These are phyloP conservation scores for Zosterops japonicus DNA, from an alignment of 2,113 vertebrate species.

Conservation along the genomic window DNA sequence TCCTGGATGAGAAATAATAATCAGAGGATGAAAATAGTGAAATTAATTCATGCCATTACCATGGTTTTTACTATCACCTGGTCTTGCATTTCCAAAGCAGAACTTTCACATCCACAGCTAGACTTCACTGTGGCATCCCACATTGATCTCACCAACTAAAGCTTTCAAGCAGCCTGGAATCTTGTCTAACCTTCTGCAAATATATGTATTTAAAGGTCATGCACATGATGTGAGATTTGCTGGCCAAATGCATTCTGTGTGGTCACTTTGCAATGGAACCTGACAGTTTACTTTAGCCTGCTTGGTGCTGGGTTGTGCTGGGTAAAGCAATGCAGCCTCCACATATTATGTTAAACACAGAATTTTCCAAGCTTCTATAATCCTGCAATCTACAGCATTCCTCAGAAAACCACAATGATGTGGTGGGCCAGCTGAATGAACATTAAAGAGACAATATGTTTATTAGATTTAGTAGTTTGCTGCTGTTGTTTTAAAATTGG, in stretches of 20 bases:
- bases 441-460: neutral
- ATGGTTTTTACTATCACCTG: neutral
- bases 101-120: neutral
- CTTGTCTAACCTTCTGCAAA: constrained; percentile 27
- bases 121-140: neutral
- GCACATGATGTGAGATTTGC: constrained; percentile 35
- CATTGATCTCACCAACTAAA: neutral
- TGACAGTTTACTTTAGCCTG: constrained; percentile 3
- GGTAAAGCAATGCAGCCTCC: neutral
- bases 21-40: neutral
- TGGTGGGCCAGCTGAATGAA: neutral
- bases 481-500: neutral
- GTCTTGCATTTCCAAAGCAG: neutral
- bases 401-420: neutral
- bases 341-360: neutral
- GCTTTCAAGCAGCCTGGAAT: constrained; percentile 13
- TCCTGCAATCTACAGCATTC: neutral
- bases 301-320: neutral
- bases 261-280: neutral
- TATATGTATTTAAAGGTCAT: constrained; percentile 36
- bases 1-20: neutral
- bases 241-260: neutral
- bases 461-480: neutral
- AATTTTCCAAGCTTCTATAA: neutral
- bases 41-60: neutral